Percentiles rank a stretch among this genome's conserved stretches.
Evolutionary conservation across 1,140 invertebrate genomes (phyloP).

Genomic region (Chrysoperla carnea): DNA sequence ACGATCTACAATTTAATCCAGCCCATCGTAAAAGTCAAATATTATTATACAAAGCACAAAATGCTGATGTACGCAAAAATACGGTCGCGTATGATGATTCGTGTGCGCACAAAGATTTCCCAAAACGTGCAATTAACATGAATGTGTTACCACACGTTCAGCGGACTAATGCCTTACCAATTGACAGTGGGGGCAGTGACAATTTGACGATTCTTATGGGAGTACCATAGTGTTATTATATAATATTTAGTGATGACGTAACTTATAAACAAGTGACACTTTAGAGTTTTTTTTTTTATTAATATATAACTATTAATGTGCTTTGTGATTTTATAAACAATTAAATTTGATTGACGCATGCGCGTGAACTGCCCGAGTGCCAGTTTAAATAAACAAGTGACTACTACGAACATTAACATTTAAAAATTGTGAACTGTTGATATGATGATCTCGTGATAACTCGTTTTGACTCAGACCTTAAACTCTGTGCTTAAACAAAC

Average conservation of each 20-base stretch:
- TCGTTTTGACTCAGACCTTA: neutral
- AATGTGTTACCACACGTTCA: conserved; percentile 17
- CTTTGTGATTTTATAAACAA: no score
- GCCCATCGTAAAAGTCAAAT: conserved; percentile 38
- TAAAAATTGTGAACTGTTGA: neutral
- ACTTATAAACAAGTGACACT: neutral
- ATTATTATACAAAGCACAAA: conserved; percentile 51
- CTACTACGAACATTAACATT: neutral
- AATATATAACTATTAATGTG: no score
- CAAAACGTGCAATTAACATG: conserved; percentile 44
- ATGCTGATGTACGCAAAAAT: conserved; percentile 58
- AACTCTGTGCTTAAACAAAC: neutral
- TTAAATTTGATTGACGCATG: no score
- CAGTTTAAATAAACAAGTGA: no score
- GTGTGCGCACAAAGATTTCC: conserved; percentile 54
- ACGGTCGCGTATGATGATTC: conserved; percentile 51
- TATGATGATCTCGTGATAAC: neutral
- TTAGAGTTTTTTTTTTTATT: no score
- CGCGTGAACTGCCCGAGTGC: no score
- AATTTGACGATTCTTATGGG: neutral
- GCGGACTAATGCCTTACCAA: conserved; percentile 13
- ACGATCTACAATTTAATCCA: conserved; percentile 18
- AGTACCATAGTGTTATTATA: conserved; percentile 13
- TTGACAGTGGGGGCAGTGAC: conserved; percentile 17
- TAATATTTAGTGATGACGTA: conserved; percentile 10